Conservation (phyloP, 2,888 invertebrate genomes). For the Catocala sponsa region DNA sequence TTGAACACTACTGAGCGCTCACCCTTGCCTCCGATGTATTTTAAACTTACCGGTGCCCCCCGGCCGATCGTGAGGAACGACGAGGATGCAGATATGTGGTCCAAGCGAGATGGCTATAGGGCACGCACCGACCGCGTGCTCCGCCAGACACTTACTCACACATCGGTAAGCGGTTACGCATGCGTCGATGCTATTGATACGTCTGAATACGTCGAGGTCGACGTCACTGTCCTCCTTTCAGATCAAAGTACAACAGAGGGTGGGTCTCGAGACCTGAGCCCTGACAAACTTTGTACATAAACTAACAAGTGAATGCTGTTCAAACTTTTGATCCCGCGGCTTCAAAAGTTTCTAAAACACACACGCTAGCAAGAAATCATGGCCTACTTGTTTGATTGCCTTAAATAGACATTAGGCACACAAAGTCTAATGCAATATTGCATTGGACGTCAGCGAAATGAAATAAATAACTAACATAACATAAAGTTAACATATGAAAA, state of each 20-base stretch:
- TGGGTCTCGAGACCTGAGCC: constrained; percentile 41
- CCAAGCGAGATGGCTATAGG: constrained; percentile 69
- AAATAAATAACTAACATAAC: not conserved
- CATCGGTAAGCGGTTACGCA: constrained; percentile 73
- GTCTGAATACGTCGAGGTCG: constrained; percentile 72
- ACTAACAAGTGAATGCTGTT: constrained; percentile 25
- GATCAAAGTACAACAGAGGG: constrained; percentile 66
- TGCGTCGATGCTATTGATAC: constrained; percentile 75
- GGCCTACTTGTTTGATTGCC: not conserved
- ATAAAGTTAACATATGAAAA: not conserved
- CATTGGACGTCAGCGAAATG: not conserved
- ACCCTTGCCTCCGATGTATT: constrained; percentile 74
- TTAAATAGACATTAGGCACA: not conserved
- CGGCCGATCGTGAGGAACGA: constrained; percentile 58
- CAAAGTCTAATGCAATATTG: not conserved
- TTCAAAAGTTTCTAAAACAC: not conserved
- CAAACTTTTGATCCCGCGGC: constrained; percentile 18
- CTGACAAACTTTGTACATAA: constrained; percentile 18
- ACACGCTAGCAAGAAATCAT: not conserved
- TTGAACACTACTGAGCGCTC: constrained; percentile 81
- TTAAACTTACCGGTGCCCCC: constrained; percentile 82
- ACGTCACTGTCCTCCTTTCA: constrained; percentile 79
- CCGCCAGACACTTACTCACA: constrained; percentile 75
- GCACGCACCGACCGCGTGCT: constrained; percentile 82
- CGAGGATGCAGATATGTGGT: constrained; percentile 63